These are phyloP conservation scores for Catamblyrhynchus diadema DNA, from an alignment of 2,797 vertebrate genomes.

Conservation along the genomic window DNA sequence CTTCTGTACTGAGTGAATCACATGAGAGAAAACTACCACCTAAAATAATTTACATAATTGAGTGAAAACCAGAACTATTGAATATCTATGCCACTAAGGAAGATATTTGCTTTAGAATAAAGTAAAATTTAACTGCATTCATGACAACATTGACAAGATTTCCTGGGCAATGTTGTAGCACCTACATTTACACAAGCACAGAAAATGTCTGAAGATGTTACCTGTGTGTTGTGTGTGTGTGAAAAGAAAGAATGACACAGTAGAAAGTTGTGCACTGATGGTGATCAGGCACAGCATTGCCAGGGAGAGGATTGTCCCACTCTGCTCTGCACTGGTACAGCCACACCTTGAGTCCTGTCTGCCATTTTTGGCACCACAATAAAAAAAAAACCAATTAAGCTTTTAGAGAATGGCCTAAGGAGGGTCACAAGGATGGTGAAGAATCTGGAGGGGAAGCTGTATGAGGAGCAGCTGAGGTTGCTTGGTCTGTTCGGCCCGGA, in stretches of 20 bases:
- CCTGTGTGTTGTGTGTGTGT: fast-evolving
- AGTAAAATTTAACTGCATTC: background rate
- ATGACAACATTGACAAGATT: background rate
- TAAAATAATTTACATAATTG: background rate
- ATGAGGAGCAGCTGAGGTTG: background rate
- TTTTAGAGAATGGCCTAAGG: background rate
- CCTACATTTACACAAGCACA: background rate
- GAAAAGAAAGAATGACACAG: background rate
- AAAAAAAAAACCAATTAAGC: background rate
- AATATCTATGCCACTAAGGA: background rate
- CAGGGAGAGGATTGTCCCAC: background rate
- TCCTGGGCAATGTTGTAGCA: background rate
- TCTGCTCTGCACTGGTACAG: background rate
- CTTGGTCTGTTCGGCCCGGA: background rate
- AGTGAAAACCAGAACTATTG: background rate
- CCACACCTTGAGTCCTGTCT: background rate
- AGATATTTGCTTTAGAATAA: background rate
- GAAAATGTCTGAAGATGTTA: background rate
- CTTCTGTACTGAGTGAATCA: background rate
- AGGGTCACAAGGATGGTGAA: background rate
- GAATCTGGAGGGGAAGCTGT: background rate
- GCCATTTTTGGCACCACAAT: fast-evolving
- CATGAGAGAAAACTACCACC: background rate
- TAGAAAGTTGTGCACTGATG: background rate
- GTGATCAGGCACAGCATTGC: background rate